Evolutionary conservation across 2,797 vertebrate genomes (phyloP), one percentile per base, ranked within the genome.

Genomic region (Acipenser transmontanus): DNA sequence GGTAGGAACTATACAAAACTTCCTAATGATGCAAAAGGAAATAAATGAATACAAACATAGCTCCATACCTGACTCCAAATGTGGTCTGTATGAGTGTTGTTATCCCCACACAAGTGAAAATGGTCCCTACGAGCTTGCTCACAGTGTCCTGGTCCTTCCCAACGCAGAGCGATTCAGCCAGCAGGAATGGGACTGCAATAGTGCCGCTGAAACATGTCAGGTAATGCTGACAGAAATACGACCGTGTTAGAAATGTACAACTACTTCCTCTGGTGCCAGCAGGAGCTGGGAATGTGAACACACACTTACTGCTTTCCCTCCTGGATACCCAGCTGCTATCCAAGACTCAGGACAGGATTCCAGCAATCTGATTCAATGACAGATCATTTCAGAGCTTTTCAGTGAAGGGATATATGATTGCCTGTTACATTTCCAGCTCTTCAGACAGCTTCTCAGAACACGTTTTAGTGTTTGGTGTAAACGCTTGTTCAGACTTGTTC

Each of bases 191-290:
- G 4, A 98, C 89, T 0, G 97, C 97, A 0, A 98, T 94, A 11
- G 97, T 99, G 11, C 96, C 96, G 0, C 96, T 98, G 85, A 99
- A 99, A 81, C 96, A 99, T 0, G 97, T 98, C 80, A 99, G 82
- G 81, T 99, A 98, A 78, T 99, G 97, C 96, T 98, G 82, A 48
- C 70, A 70, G 65, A 20, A n/a, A 14, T 51, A 67, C n/a, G 10
- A 61, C 6, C 68, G 7, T 4, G 5, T 54, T 7, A 69, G 11
- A 12, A 9, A 34, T 8, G 60, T 17, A 47, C 8, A 7, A 52
- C 8, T 8, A 8, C 50, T 52, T 3, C 34, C 34, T 34, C 34
- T 34, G 34, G 34, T 34, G 34, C 34, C 34, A 34, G 34, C 34
- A 34, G 34, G 34, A 34, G 34, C 4, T 34, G 34, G 34, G 34